These are phyloP conservation scores for Diarsia dahlii DNA, from an alignment of 2,888 invertebrate species.

Conservation along the genomic window DNA sequence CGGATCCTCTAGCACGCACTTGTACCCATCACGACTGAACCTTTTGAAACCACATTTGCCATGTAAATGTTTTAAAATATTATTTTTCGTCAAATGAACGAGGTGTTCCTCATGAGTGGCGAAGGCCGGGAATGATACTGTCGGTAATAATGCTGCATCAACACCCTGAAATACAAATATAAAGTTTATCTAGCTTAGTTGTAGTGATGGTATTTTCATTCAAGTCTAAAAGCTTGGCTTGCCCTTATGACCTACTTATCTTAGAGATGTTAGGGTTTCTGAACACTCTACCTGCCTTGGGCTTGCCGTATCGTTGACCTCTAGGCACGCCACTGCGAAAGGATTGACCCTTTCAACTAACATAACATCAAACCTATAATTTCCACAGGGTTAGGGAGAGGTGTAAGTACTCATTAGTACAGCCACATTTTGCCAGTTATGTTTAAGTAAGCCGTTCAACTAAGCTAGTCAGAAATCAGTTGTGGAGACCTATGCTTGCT, in stretches of 20 bases:
- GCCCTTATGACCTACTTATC: too few relatives aligned
- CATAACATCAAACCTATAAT: too few relatives aligned
- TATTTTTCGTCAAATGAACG: conserved; percentile 96
- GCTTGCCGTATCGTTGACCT: too few relatives aligned
- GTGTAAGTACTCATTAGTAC: too few relatives aligned
- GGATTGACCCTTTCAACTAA: too few relatives aligned
- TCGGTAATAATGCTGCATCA: conserved; percentile 97
- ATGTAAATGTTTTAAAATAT: conserved; percentile 95
- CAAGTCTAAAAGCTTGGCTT: too few relatives aligned
- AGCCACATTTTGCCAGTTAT: too few relatives aligned
- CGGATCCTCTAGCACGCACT: conserved; percentile 96
- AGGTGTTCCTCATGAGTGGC: conserved; percentile 98
- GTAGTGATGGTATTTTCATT: too few relatives aligned
- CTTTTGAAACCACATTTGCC: conserved; percentile 98
- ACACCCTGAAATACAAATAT: conserved; percentile 93
- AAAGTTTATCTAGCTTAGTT: not conserved
- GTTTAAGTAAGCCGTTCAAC: not conserved
- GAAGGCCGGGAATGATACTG: conserved; percentile 99
- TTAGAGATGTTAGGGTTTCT: too few relatives aligned
- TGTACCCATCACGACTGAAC: conserved; percentile 98
- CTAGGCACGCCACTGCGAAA: too few relatives aligned
- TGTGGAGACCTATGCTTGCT: not conserved
- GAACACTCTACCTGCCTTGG: too few relatives aligned
- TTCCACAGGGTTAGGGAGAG: too few relatives aligned
- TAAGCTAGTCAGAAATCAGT: not conserved